Evolutionary conservation across 2,888 invertebrate species (phyloP), one percentile per base, ranked within the genome.

Genomic region (Apodemia duryi): DNA sequence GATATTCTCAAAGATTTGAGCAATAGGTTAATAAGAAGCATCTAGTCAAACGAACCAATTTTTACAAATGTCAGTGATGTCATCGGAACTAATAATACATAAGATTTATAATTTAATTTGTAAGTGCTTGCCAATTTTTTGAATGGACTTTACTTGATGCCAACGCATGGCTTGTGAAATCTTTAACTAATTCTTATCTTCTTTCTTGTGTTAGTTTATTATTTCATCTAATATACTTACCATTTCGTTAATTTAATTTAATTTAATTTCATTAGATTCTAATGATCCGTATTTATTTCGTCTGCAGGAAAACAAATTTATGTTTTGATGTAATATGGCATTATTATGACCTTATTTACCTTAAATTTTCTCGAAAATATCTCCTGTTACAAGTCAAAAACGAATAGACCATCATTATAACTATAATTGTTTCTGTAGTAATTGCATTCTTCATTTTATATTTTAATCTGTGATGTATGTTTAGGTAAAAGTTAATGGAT

Each of bases 401-500:
- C 46, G 13, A 46, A 46, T 46, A 46, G 13, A n/a, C 13, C 6
- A 6, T n/a, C 6, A 13, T n/a, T 46, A 46, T 13, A 46, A 46
- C 13, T n/a, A 46, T 46, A n/a, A 13, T 46, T 46, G 46, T 13
- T 28, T 62, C 35, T n/a, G 54, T 63, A 74, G 75, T 75, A 73
- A 73, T 46, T 13, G 46, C 46, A 76, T 73, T 77, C 76, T 78
- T 75, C 74, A 52, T 67, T 66, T 70, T 65, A 65, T 67, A 64
- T 49, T 54, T 65, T 84, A 83, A 90, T 88, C 90, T 91, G 91
- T 91, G 91, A 91, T 91, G 82, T 91, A 89, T 88, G 80, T 86
- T 89, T 89, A 91, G 90, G 90, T 88, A 87, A 89, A 91, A 91
- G 85, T 85, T 85, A 77, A 86, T 86, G 77, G 83, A 83, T 84